Evolutionary conservation across 2,888 invertebrate species (phyloP).

Genomic region (Hedychridium roseum): DNA sequence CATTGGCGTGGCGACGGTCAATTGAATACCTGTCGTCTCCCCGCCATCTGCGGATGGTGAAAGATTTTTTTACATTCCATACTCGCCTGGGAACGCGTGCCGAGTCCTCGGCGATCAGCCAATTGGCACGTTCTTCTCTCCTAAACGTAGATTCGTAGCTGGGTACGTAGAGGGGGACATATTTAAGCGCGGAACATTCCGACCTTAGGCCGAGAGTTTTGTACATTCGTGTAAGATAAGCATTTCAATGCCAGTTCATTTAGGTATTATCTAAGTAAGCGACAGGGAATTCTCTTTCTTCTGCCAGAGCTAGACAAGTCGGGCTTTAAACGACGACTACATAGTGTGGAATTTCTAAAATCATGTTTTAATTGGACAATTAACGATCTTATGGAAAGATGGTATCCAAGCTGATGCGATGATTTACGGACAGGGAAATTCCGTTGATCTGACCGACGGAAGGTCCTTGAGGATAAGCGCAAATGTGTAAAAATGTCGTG

Average conservation of each 20-base stretch:
- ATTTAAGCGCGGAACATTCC: conserved; percentile 28
- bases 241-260: conserved; percentile 51
- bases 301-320: too few relatives aligned
- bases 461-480: too few relatives aligned
- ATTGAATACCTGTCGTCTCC: too few relatives aligned
- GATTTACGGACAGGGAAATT: too few relatives aligned
- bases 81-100: too few relatives aligned
- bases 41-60: background rate
- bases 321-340: too few relatives aligned
- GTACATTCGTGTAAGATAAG: conserved; percentile 58
- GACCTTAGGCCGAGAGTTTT: conserved; percentile 34
- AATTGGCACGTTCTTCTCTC: background rate
- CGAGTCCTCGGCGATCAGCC: background rate
- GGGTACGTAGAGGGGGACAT: background rate
- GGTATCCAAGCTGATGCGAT: too few relatives aligned
- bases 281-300: conserved; percentile 10
- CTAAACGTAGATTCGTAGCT: background rate
- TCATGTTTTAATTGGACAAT: too few relatives aligned
- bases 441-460: too few relatives aligned
- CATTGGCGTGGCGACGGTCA: conserved; percentile 20
- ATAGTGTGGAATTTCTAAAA: too few relatives aligned
- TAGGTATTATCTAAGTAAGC: conserved; percentile 39
- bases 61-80: background rate
- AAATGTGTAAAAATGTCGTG: conserved; percentile 32
- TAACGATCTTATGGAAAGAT: too few relatives aligned